Evolutionary conservation across 2,797 vertebrate species (phyloP), one percentile per base, ranked within the genome.

Genomic region (Pseudochromis fuscus): DNA sequence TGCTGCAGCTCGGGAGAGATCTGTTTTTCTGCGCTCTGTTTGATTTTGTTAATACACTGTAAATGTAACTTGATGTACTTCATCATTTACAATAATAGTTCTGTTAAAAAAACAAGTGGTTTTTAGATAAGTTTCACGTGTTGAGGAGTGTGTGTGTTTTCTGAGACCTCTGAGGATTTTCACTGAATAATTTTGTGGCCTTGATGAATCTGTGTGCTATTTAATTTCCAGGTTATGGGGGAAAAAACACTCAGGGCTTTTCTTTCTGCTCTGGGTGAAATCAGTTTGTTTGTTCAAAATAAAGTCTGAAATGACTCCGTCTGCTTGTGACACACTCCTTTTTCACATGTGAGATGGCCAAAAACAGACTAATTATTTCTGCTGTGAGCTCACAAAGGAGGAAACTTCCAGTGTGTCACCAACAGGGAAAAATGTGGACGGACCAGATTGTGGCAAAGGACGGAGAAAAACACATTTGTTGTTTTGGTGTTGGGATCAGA

Each of bases 361-460:
- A 28, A 60, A 60, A 81, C 52, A 23, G 30, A 46, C 37, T 79
- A 28, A 69, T 78, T 80, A 64, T 74, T 72, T 75, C 57, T 75
- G 57, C 53, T 61, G 24, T 51, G 13, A 25, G 42, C 50, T 80
- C 72, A 60, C 57, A 74, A 45, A 70, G 50, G 58, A 62, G 46
- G n/a, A n/a, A 15, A 18, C 31, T 68, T 66, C n/a, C 38, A 27
- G n/a, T 9, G n/a, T 55, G 53, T 60, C 68, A 21, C 23, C 38
- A 7, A 53, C 18, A 19, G 65, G 38, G 59, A 67, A 61, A 28
- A 80, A 76, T 72, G 51, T 35, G 51, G 61, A 70, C 8, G 25
- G 24, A 56, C 56, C 42, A 30, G 51, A 62, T 60, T 53, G 40
- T 61, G 58, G 71, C 37, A 19, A 51, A 53, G 33, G 35, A 52